Evolutionary conservation across 2,797 vertebrate species (phyloP), one percentile per base, ranked within the genome.

Genomic region (Scleropages formosus): DNA sequence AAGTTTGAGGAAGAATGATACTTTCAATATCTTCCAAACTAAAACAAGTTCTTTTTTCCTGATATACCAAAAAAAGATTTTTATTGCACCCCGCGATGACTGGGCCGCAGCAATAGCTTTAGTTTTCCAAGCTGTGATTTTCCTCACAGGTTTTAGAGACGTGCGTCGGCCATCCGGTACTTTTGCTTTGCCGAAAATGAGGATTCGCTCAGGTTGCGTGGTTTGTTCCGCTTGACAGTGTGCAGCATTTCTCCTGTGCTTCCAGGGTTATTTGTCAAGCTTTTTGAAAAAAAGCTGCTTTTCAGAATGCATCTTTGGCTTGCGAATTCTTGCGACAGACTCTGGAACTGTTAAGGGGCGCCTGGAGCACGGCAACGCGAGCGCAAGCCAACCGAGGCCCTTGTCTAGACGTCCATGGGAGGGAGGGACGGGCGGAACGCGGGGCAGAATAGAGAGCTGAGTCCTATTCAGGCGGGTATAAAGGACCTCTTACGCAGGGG

Each of bases 231-330:
- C 16, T 7, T 63, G 26, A 47, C 74, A 64, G 4, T 6, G 63
- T 68, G 72, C 75, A 75, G 72, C 66, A 58, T 47, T 46, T 22
- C 74, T 26, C 64, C n/a, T 63, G 65, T 20, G 46, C 26, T 64
- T 71, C 31, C 67, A 7, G 39, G 12, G 24, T 20, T 44, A 26
- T 44, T 72, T 66, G 39, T 68, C 8, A 75, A 60, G 58, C n/a
- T n/a, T n/a, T n/a, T n/a, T n/a, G 27, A 7, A 67, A 63, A 71
- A 62, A 76, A 79, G 70, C 63, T 46, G 51, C 26, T 80, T 80
- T 77, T 72, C 31, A 64, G 12, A 46, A 58, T 76, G 18, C 82
- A 59, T 75, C 18, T 2, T 12, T 12, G 53, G 22, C 70, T 74
- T 71, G 67, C 74, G 56, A 44, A 68, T 78, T 72, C 73, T 61